Conservation (phyloP, 1,140 invertebrate genomes). For the Nasonia giraulti region DNA sequence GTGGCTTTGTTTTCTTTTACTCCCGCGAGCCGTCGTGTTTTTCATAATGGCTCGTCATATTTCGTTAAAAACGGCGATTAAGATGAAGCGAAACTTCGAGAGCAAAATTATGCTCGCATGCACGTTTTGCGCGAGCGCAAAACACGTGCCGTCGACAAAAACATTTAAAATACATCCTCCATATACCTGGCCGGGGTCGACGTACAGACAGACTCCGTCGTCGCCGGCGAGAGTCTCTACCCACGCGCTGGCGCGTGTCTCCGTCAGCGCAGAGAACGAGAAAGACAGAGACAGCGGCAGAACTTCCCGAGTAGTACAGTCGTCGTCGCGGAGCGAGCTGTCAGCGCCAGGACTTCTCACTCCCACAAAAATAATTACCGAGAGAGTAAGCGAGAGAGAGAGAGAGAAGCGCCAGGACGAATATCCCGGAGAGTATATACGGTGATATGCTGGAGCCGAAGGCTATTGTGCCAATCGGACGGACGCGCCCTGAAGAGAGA, state of each 20-base stretch:
- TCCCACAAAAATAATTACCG: slow-evolving; percentile 73
- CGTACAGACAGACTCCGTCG: neutral
- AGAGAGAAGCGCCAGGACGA: slow-evolving; percentile 17
- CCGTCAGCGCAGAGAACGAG: slow-evolving; percentile 51
- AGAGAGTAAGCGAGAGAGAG: slow-evolving; percentile 4
- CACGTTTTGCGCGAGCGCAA: neutral
- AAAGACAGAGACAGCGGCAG: slow-evolving; percentile 22
- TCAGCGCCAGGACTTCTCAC: slow-evolving; percentile 69
- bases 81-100: no score
- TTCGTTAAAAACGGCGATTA: no score
- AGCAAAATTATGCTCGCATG: no score
- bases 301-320: slow-evolving; percentile 58
- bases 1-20: neutral
- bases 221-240: no score
- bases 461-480: slow-evolving; percentile 69
- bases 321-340: slow-evolving; percentile 62
- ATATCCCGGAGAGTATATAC: slow-evolving; percentile 31
- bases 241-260: slow-evolving; percentile 51
- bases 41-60: no score
- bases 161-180: neutral
- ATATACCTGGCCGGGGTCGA: neutral
- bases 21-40: no score
- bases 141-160: neutral
- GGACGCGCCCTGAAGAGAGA: slow-evolving; percentile 33
- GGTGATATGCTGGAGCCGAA: slow-evolving; percentile 56